phyloP scores from a whole-genome alignment of 2,888 invertebrate species.

The Orthosia gothica region DNA sequence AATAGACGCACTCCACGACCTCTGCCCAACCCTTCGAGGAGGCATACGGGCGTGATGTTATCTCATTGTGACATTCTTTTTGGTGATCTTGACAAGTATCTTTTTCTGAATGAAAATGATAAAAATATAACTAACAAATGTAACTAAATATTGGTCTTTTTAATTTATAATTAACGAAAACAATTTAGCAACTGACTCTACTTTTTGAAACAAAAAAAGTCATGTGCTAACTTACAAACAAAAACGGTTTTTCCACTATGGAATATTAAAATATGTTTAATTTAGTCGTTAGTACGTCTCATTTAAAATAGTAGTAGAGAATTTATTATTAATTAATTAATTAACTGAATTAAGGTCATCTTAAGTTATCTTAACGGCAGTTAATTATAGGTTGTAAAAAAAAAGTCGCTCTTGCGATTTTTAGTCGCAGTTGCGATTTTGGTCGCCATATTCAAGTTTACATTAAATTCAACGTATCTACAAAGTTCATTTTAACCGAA shows the following conservation, averaged over 20 bases:
- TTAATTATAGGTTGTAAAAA: background rate
- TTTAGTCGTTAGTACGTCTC: slow-evolving; percentile 52
- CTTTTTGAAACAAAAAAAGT: slow-evolving; percentile 23
- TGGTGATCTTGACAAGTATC: slow-evolving; percentile 8
- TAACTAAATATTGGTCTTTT: slow-evolving; percentile 9
- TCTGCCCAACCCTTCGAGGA: background rate
- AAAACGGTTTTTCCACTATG: slow-evolving; percentile 12
- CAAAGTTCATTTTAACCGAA: slow-evolving; percentile 1
- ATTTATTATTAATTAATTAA: slow-evolving; percentile 53
- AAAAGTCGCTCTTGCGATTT: slow-evolving; percentile 7
- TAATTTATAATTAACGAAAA: slow-evolving; percentile 17
- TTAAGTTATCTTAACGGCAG: slow-evolving; percentile 19
- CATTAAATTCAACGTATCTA: slow-evolving; percentile 1
- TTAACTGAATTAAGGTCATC: slow-evolving; percentile 33
- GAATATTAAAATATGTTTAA: slow-evolving; percentile 50
- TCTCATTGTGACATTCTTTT: background rate
- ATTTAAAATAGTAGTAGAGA: slow-evolving; percentile 47
- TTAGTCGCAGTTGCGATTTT: slow-evolving; percentile 45
- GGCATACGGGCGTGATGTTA: background rate
- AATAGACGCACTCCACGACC: too few relatives aligned
- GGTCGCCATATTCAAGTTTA: slow-evolving; percentile 30
- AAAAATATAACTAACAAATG: slow-evolving; percentile 18
- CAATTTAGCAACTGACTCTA: slow-evolving; percentile 41
- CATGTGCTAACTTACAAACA: slow-evolving; percentile 44
- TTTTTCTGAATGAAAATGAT: background rate